phyloP scores from a whole-genome alignment of 2,888 invertebrate species.

The Sinodicranocentrus sp. region DNA sequence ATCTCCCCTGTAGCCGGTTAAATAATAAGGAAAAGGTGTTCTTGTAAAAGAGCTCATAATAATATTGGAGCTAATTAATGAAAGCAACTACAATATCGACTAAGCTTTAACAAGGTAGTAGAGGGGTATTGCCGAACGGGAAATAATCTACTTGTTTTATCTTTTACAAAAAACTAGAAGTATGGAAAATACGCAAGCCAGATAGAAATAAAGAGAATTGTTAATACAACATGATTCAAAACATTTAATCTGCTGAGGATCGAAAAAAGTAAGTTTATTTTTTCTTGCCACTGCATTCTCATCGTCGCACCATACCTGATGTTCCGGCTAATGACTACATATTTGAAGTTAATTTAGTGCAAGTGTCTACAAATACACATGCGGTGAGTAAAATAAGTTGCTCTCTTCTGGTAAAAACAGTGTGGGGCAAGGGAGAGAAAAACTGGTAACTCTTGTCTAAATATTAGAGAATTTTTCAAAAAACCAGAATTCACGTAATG shows the following conservation, averaged over 20 bases:
- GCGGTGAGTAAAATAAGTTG: background rate
- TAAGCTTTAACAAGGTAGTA: background rate
- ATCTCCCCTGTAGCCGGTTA: slow-evolving; percentile 24
- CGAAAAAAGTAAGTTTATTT: slow-evolving; percentile 1
- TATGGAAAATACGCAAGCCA: background rate
- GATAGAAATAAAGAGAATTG: slow-evolving; percentile 18
- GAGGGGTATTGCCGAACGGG: background rate
- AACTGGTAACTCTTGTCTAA: background rate
- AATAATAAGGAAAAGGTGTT: background rate
- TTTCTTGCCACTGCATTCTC: background rate
- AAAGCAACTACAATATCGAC: background rate
- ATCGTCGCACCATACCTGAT: background rate
- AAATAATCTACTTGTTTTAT: background rate
- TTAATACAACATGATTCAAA: slow-evolving; percentile 27
- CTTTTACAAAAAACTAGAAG: background rate
- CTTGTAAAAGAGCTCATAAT: background rate
- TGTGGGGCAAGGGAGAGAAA: background rate
- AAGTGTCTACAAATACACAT: too few relatives aligned
- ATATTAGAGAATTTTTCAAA: background rate
- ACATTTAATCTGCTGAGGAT: background rate
- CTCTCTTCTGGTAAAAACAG: background rate
- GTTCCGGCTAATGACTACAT: background rate
- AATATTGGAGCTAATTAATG: background rate
- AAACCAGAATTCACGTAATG: slow-evolving; percentile 6
- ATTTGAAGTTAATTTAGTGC: background rate